Evolutionary conservation across 1,140 invertebrate species (phyloP).

Genomic region (Euwallacea fornicatus): DNA sequence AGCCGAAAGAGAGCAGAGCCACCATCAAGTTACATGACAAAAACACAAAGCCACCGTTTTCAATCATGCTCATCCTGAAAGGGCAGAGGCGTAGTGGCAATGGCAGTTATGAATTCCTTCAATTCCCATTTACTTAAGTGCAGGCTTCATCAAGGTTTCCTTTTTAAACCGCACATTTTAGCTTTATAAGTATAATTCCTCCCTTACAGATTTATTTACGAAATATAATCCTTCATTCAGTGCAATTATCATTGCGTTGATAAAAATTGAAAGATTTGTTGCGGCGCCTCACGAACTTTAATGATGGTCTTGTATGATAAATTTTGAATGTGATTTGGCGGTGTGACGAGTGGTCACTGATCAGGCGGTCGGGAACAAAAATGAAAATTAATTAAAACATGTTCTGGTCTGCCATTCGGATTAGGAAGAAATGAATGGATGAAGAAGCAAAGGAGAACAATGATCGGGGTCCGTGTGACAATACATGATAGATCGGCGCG

Average conservation of each 20-base stretch:
- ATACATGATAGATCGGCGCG: slow-evolving; percentile 53
- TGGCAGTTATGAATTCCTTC: too few species aligned
- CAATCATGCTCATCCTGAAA: slow-evolving; percentile 43
- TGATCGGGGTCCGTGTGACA: slow-evolving; percentile 51
- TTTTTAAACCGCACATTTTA: too few species aligned
- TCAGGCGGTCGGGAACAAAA: slow-evolving; percentile 41
- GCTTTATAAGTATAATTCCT: too few species aligned
- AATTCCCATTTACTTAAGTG: too few species aligned
- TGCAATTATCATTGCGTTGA: too few species aligned
- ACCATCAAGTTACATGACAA: slow-evolving; percentile 44
- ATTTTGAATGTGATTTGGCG: not conserved
- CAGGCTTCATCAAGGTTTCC: too few species aligned
- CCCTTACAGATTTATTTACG: too few species aligned
- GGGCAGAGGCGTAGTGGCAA: slow-evolving; percentile 15
- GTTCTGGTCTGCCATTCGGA: slow-evolving; percentile 47
- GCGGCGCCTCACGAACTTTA: too few species aligned
- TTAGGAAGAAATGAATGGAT: slow-evolving; percentile 49
- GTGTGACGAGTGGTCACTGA: slow-evolving; percentile 22
- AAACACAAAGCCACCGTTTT: slow-evolving; percentile 50
- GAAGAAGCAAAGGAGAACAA: slow-evolving; percentile 51
- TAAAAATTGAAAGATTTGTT: too few species aligned
- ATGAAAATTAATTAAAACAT: slow-evolving; percentile 52
- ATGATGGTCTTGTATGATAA: not conserved
- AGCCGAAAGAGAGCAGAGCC: slow-evolving; percentile 30
- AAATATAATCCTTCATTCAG: too few species aligned